Evolutionary conservation across 92 coral and sea anemone species (phyloP), one percentile per base, ranked within the genome.

Genomic region (Parazoanthus atlanticus): DNA sequence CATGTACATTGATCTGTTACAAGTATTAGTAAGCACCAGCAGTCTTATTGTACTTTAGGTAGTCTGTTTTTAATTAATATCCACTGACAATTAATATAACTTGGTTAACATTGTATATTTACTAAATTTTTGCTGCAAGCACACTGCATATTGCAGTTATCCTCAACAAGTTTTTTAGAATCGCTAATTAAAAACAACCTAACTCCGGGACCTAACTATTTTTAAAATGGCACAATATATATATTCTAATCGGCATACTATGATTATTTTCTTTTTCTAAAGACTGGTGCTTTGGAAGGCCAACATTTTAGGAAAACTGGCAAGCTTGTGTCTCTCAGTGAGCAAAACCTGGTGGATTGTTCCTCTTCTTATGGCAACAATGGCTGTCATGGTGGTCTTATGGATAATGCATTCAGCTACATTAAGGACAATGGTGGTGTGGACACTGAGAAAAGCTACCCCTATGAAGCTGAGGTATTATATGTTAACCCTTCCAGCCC

Each of bases 201-300:
- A 40, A 40, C n/a, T n/a, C n/a, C n/a, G n/a, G n/a, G n/a, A n/a
- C n/a, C n/a, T 40, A 40, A 40, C 6, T 40, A 5, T 4, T 40
- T 40, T 40, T 5, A 40, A 40, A 40, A 46, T 46, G 52, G 1
- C 52, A 0, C 13, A n/a, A 5, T 36, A 36, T 36, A 36, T 2
- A 36, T 52, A 13, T 52, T 52, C 58, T 52, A 11, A 46, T 46
- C 12, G 12, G 13, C 11, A 46, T 52, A 15, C 58, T 52, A 52
- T 52, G 19, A 12, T 80, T 56, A 16, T 26, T 28, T 17, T 78
- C 34, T 54, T 23, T 28, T 21, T 29, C 11, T 15, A 3, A 26
- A 88, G 98, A 95, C 98, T 80, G 98, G 98, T 32, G 90, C 98
- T 47, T 75, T 95, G 54, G 98, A 95, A 74, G 98, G 98, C 16